phyloP scores from a whole-genome alignment of 2,888 invertebrate species.

The Oscheius sp. region DNA sequence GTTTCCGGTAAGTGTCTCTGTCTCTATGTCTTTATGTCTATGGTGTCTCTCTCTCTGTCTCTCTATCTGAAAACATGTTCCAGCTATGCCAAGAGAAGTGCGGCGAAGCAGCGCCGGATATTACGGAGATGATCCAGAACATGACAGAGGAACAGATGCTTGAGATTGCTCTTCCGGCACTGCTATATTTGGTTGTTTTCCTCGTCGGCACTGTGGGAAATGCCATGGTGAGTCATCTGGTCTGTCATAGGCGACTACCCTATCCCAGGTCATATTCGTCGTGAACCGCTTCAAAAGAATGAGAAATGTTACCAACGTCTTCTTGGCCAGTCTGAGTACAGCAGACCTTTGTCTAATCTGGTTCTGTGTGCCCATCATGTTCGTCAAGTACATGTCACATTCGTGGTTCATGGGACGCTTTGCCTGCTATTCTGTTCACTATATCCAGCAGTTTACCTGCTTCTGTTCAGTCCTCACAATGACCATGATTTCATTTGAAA shows the following conservation, averaged over 20 bases:
- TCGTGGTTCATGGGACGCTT: conserved; percentile 81
- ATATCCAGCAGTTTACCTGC: conserved; percentile 82
- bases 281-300: conserved; percentile 66
- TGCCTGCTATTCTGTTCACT: conserved; percentile 81
- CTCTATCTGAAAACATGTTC: too few relatives aligned
- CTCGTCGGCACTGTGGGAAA: conserved; percentile 65
- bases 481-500: conserved; percentile 82
- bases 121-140: conserved; percentile 37
- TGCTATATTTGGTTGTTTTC: conserved; percentile 61
- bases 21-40: too few relatives aligned
- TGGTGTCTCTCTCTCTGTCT: too few relatives aligned
- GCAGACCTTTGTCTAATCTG: conserved; percentile 82
- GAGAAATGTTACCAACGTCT: conserved; percentile 80
- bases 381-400: conserved; percentile 78
- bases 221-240: conserved; percentile 51
- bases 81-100: conserved; percentile 47
- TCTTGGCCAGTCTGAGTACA: conserved; percentile 81
- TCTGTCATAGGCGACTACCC: not conserved
- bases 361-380: conserved; percentile 81
- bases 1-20: conserved; percentile 1
- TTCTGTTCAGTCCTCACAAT: conserved; percentile 83
- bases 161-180: conserved; percentile 62
- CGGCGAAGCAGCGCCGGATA: conserved; percentile 29
- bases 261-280: conserved; percentile 61
- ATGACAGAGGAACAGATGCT: conserved; percentile 54